Evolutionary conservation across 2,113 vertebrate genomes (phyloP), one percentile per base, ranked within the genome.

Genomic region (Dissostichus mawsoni): DNA sequence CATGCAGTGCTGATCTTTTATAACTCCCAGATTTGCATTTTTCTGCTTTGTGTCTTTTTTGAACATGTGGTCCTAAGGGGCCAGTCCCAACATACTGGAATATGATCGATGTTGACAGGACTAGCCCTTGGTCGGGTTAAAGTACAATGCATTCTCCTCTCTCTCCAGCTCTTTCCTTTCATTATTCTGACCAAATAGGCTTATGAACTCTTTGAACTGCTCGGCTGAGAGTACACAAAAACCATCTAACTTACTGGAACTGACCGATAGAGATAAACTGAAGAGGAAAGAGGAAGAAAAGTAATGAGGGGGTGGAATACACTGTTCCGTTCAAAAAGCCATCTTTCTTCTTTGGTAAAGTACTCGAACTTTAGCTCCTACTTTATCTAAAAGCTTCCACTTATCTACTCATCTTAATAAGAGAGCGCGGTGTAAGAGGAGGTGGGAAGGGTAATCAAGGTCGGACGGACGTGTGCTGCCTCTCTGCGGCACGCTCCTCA

Each of bases 71-170:
- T 81, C 64, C 58, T 69, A 53, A 68, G 70, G 53, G 3, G 11
- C 53, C 41, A 2, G 44, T 80, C 78, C 36, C 52, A 45, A 76
- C 81, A 56, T 73, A 80, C 72, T 68, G 41, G 29, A 91, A 78
- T 71, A 82, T 91, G 89, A 92, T 91, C 82, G 56, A 81, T 89
- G 88, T 64, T 88, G 91, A 92, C 91, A 84, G 76, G 62, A 47
- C 74, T 70, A 41, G 36, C 82, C 82, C 84, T 88, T 73, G 76
- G 74, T 87, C 47, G 23, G 78, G 80, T 87, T 80, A 81, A 92
- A 83, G 76, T 73, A 77, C 74, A 78, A 33, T 72, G 70, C 68
- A 86, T 69, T 77, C 69, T 77, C 74, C 68, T 66, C 79, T 68
- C 71, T 66, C 59, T 77, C 66, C 67, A 8, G 50, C 57, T 86